Conservation (phyloP, 2,797 vertebrate genomes). For the Acropternis orthonyx region DNA sequence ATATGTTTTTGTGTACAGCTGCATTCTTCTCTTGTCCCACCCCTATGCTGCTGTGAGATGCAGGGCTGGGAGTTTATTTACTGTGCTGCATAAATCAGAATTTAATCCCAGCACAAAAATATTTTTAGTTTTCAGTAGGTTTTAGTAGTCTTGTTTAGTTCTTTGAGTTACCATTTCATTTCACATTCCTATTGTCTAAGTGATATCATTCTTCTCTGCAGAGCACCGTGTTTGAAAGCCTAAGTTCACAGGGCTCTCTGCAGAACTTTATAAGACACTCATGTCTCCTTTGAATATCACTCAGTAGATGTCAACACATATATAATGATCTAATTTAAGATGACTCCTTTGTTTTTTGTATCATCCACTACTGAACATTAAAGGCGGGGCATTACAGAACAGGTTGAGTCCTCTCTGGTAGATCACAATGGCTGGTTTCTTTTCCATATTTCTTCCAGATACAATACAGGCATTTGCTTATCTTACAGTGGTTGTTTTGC, state of each 20-base stretch:
- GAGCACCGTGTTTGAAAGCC: neutral
- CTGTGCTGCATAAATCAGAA: neutral
- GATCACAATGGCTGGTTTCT: neutral
- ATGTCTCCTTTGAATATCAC: neutral
- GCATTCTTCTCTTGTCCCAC: conserved; percentile 45
- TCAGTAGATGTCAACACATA: neutral
- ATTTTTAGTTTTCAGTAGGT: neutral
- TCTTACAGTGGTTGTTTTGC: neutral
- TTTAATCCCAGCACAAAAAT: neutral
- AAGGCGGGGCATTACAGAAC: neutral
- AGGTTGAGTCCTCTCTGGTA: neutral
- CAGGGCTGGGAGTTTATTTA: conserved; percentile 4
- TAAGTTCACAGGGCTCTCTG: neutral
- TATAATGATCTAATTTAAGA: neutral
- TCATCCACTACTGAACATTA: neutral
- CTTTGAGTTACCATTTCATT: neutral
- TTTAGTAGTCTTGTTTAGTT: neutral
- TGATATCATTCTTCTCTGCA: neutral
- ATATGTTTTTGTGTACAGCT: conserved; percentile 32
- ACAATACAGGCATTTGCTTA: neutral
- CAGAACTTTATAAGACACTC: neutral
- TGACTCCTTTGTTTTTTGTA: neutral
- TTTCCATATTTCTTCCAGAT: neutral
- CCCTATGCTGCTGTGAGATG: conserved; percentile 28
- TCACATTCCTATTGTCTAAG: neutral